Conservation (phyloP, 2,888 invertebrate species). For the Strigamia crassipes region DNA sequence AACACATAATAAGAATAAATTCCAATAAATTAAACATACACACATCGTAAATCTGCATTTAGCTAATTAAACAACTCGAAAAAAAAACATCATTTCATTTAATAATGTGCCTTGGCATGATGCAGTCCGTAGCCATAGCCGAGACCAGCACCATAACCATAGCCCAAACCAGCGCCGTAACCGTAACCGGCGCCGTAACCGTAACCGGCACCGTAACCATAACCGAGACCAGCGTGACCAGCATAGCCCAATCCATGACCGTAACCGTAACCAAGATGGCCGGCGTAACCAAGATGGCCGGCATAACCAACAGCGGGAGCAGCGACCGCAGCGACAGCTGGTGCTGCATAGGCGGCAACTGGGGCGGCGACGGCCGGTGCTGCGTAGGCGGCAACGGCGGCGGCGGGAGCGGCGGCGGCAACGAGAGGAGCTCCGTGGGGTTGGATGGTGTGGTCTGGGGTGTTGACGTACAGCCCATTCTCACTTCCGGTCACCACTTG, state of each 20-base stretch:
- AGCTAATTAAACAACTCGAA: neutral
- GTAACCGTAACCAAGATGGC: neutral
- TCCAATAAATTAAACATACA: neutral
- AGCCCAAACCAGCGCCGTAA: neutral
- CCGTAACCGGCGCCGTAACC: neutral
- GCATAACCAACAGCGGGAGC: neutral
- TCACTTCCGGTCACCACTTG: conserved; percentile 46
- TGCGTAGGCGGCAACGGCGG: neutral
- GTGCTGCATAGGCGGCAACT: no score
- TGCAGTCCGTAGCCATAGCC: neutral
- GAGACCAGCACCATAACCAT: neutral
- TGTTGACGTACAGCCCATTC: conserved; percentile 48
- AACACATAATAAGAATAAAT: neutral
- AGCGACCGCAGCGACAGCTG: neutral
- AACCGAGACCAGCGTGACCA: neutral
- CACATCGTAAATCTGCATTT: neutral
- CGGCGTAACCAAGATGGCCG: neutral
- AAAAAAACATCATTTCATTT: neutral
- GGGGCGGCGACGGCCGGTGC: neutral
- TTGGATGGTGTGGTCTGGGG: conserved; percentile 33
- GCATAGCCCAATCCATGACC: neutral
- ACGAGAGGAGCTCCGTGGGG: conserved; percentile 12
- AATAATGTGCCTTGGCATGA: neutral
- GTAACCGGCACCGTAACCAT: neutral
- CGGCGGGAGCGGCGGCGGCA: neutral